A percentile compares a stretch with the other conserved stretches of the same genome.
phyloP scores from a whole-genome alignment of 92 coral and sea anemone species.

The Heliopora coerulea region DNA sequence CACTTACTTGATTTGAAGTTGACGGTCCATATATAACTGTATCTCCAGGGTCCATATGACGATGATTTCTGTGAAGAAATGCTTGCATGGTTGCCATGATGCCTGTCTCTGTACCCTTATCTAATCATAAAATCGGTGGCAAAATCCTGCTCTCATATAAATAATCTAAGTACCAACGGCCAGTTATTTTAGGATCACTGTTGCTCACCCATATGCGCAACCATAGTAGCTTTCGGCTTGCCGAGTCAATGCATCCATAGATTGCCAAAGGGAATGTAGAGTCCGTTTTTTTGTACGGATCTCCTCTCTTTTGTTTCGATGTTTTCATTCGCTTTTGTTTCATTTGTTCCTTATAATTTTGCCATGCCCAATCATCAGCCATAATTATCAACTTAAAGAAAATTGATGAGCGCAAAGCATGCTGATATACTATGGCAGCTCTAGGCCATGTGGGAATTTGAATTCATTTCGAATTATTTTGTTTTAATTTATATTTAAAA shows the following conservation, averaged over 20 bases:
- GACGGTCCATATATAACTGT: conserved; percentile 27
- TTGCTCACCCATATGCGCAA: conserved; percentile 26
- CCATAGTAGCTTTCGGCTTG: conserved; percentile 25
- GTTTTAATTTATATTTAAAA: too few species aligned
- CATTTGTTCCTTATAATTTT: not conserved
- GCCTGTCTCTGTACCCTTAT: too few species aligned
- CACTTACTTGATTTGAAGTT: too few species aligned
- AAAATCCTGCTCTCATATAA: conserved; percentile 10
- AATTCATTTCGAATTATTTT: not conserved
- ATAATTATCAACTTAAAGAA: not conserved
- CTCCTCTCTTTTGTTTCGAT: not conserved
- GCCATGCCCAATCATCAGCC: conserved; percentile 14
- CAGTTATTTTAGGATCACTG: conserved; percentile 17
- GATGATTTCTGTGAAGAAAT: conserved; percentile 8
- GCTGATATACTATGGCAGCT: not conserved
- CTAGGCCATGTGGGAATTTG: not conserved
- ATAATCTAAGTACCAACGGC: conserved; percentile 20
- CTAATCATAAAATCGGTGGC: not conserved
- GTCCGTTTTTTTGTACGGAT: not conserved
- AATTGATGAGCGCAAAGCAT: not conserved
- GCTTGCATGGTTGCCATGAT: conserved; percentile 23
- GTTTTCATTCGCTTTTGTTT: not conserved
- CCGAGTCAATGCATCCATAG: conserved; percentile 26
- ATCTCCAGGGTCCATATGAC: not conserved
- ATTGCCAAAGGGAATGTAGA: conserved; percentile 15